phyloP scores from a whole-genome alignment of 2,113 vertebrate genomes.

The Ahaetulla prasina region DNA sequence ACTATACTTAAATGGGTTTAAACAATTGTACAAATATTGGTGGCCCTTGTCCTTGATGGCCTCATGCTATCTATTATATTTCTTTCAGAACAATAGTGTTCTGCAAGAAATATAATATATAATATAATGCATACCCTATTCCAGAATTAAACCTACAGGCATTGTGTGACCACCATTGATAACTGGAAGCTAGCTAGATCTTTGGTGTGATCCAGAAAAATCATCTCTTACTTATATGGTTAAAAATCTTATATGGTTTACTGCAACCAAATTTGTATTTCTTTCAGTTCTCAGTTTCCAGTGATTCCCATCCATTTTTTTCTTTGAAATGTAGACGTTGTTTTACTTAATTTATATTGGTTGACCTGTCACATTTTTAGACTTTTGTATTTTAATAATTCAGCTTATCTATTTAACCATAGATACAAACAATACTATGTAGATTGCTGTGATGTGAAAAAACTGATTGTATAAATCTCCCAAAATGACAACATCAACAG shows the following conservation, averaged over 20 bases:
- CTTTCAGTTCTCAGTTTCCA: background rate
- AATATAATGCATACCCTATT: background rate
- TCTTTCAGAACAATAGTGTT: background rate
- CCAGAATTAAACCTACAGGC: background rate
- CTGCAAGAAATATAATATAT: too few species aligned
- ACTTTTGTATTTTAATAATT: constrained; percentile 39
- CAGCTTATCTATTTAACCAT: constrained; percentile 26
- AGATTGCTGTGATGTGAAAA: constrained; percentile 24
- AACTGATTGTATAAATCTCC: background rate
- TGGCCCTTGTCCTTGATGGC: too few species aligned
- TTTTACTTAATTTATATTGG: background rate
- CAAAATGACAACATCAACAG: constrained; percentile 49
- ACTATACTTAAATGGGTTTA: background rate
- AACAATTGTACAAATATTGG: background rate
- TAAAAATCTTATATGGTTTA: background rate
- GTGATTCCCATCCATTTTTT: background rate
- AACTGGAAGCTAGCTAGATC: background rate
- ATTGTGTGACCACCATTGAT: background rate
- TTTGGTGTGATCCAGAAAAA: background rate
- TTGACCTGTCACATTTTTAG: constrained; percentile 20
- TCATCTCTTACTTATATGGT: too few species aligned
- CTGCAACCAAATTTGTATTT: background rate
- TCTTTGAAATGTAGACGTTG: background rate
- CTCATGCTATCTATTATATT: background rate
- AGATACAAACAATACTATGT: constrained; percentile 7